Evolutionary conservation across 1,140 invertebrate species (phyloP), one percentile per base, ranked within the genome.

Genomic region (Drosophila takahashii): DNA sequence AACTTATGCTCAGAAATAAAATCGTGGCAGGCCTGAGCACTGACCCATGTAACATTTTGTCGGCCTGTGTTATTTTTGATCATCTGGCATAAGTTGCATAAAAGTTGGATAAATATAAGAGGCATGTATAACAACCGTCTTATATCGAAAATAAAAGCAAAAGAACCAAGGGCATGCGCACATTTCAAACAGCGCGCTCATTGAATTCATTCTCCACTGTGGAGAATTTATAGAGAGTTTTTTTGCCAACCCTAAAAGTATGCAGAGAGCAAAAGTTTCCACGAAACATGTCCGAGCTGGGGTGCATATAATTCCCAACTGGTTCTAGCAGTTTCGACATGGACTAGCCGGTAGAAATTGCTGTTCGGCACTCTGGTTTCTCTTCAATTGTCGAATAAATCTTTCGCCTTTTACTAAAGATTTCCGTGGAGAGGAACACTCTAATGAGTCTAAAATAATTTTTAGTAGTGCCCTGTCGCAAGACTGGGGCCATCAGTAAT

Each of bases 321-420:
- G 9, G 45, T 71, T 84, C 15, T 26, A 15, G 57, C 74, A 18
- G 15, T 0, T n/a, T 1, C 6, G 0, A 7, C 18, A 41, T 67
- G 9, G 48, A 56, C 51, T 48, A 22, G 11, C 75, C 81, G 79
- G 79, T 85, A 79, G 90, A 39, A 56, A 60, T 11, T 7, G 3
- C 18, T 1, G 75, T 91, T 83, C 90, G 87, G 81, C 7, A 79
- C 87, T 90, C 86, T 84, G 86, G 80, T 75, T 90, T 90, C 77
- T 87, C 75, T 90, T 90, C 80, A 87, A 53, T 72, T 92, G 85
- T 92, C 90, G 91, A 91, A 92, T 92, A 92, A 92, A 92, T 92
- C 92, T 92, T 92, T 92, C 92, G 92, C 92, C 92, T 92, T 92
- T 92, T 92, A 92, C 92, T 92, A 92, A 92, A 92, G 91, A 92